Evolutionary conservation across 2,888 invertebrate species (phyloP).

Genomic region (Agriopis marginaria): DNA sequence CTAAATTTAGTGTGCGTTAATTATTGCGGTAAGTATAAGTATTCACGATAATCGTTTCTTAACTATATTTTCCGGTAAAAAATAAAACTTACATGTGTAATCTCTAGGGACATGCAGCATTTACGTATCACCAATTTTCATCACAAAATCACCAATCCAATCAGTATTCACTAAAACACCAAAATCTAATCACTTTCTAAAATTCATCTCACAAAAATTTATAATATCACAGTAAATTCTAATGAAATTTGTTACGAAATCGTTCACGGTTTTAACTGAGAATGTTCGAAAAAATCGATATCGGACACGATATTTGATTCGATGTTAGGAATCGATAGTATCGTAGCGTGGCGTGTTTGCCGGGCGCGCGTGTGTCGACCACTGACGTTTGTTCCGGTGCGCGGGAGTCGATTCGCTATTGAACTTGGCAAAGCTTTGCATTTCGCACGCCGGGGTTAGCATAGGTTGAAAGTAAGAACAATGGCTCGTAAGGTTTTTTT

Average conservation of each 20-base stretch:
- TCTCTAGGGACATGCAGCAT: slow-evolving; percentile 24
- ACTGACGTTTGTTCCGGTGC: slow-evolving; percentile 69
- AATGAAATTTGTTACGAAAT: slow-evolving; percentile 7
- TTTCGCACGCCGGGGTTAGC: slow-evolving; percentile 45
- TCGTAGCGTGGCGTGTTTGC: slow-evolving; percentile 72
- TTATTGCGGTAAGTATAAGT: too few species aligned
- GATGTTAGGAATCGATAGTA: slow-evolving; percentile 53
- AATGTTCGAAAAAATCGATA: slow-evolving; percentile 20
- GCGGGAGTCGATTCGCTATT: slow-evolving; percentile 66
- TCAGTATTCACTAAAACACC: slow-evolving; percentile 30
- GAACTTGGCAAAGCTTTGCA: slow-evolving; percentile 80
- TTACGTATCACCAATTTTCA: slow-evolving; percentile 33
- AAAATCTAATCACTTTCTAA: slow-evolving; percentile 24
- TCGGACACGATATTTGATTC: slow-evolving; percentile 24
- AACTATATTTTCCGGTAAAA: too few species aligned
- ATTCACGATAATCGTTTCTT: too few species aligned
- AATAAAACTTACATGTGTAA: slow-evolving; percentile 34
- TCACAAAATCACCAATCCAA: slow-evolving; percentile 34
- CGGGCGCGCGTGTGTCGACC: slow-evolving; percentile 72
- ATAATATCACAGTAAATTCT: not conserved
- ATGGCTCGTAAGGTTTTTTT: slow-evolving; percentile 20
- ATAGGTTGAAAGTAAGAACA: slow-evolving; percentile 26
- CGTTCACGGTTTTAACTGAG: slow-evolving; percentile 11
- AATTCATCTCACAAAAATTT: slow-evolving; percentile 13
- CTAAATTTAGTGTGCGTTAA: too few species aligned